These are phyloP conservation scores for Ellobium chinense DNA, from an alignment of 2,888 invertebrate genomes.

Conservation along the genomic window DNA sequence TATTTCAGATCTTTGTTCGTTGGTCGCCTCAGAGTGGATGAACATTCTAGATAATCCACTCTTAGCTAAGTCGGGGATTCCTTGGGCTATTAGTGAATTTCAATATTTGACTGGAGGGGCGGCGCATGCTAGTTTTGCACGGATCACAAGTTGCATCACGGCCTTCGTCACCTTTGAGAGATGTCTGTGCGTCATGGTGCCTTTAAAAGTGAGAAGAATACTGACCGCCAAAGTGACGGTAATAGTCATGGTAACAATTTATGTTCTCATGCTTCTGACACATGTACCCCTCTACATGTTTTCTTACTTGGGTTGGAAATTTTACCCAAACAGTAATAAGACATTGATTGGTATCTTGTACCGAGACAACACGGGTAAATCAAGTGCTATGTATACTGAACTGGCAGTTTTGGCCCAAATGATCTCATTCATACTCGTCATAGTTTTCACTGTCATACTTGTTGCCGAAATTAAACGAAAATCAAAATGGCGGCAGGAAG, in stretches of 20 bases:
- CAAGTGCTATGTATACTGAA: neutral
- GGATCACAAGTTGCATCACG: constrained; percentile 19
- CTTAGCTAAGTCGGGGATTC: neutral
- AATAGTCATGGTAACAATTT: neutral
- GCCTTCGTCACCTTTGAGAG: constrained; percentile 3
- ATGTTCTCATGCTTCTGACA: neutral
- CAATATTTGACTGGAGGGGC: neutral
- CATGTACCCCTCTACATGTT: neutral
- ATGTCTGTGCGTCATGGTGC: constrained; percentile 1
- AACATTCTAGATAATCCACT: neutral
- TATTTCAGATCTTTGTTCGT: neutral
- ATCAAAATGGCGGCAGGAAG: neutral
- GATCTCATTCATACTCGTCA: constrained; percentile 4
- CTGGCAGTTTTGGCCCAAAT: neutral
- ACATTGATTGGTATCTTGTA: neutral
- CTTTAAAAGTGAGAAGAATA: constrained; percentile 4
- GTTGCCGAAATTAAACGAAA: neutral
- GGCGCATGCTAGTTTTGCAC: neutral
- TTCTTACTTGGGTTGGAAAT: constrained; percentile 12
- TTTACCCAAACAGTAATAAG: neutral
- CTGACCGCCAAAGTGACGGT: neutral
- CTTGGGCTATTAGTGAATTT: neutral
- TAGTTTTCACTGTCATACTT: neutral
- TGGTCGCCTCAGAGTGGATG: neutral
- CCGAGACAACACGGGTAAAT: neutral